Base-by-base conservation (phyloP, 2,888 invertebrate species). In the Macaria liturata region DNA sequence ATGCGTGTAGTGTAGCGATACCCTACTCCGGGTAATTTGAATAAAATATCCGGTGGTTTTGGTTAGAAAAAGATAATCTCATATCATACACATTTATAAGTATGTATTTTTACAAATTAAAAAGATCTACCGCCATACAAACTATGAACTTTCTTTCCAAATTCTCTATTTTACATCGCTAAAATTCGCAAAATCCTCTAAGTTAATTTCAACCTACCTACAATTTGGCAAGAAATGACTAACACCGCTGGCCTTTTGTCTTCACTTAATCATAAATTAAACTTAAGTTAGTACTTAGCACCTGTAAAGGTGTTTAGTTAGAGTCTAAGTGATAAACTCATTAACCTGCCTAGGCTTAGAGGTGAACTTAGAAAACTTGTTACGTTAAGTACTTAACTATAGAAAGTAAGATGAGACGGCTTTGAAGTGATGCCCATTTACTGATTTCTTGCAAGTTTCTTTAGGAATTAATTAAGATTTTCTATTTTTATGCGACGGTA, bases 321-420 rank as follows among this genome's bases (percentile, higher is more conserved):
- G 34, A 43, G 55, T 49, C 53, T 63, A 61, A 66, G 61, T 62
- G 59, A 60, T 60, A 63, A 58, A 59, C 64, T 67, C 67, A 59
- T 67, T 67, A 67, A 66, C 67, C 66, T 64, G 64, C 64, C 67
- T 67, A 53, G 61, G 62, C 46, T 62, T 51, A 59, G 57, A 49
- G 59, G 62, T 67, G 58, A 67, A 64, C 48, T 64, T 57, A 32
- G 46, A 48, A 49, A 58, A 39, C 43, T 30, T 48, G 45, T 52
- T 52, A 52, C 34, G 6, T 42, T 8, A 37, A 37, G 34, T 37
- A 42, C 42, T 42, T 42, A 8, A 4, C 4, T 39, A 5, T n/a
- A 55, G 49, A 54, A 49, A 51, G 44, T 40, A 43, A 43, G 42
- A 34, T 49, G 40, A 57, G 52, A 43, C 34, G 32, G 20, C 46